phyloP scores from a whole-genome alignment of 2,113 vertebrate species.

The Cyphomyrus plagiostoma region DNA sequence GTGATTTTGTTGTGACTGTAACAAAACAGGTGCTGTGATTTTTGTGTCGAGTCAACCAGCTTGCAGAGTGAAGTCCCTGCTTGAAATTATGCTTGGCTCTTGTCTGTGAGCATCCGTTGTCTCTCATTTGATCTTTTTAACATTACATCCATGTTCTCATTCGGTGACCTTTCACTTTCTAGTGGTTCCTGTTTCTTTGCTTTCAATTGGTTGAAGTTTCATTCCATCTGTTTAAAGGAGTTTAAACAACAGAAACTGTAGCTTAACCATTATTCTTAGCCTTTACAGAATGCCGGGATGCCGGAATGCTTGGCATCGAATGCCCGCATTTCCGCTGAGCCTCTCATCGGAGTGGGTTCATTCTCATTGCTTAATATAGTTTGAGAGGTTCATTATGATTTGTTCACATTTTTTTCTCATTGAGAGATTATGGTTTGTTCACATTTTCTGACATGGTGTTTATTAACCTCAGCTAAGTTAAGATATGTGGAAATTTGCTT shows the following conservation, averaged over 20 bases:
- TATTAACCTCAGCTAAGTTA: background rate
- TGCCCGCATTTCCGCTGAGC: background rate
- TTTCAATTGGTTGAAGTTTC: background rate
- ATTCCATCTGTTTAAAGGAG: background rate
- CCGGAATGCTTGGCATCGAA: background rate
- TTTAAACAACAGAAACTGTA: background rate
- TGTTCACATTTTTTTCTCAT: background rate
- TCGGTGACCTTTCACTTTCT: background rate
- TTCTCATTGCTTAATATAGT: background rate
- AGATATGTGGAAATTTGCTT: background rate
- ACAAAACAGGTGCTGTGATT: background rate
- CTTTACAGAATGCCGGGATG: background rate
- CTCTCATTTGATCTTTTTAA: background rate
- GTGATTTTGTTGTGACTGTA: constrained; percentile 27
- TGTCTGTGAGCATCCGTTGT: background rate
- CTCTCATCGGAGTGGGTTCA: background rate
- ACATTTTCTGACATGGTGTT: background rate
- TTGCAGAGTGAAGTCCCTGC: constrained; percentile 1
- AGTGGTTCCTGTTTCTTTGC: background rate
- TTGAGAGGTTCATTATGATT: background rate
- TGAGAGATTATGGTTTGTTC: background rate
- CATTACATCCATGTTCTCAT: background rate
- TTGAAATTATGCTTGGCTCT: background rate
- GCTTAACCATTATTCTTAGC: background rate
- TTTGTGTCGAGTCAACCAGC: background rate